phyloP scores from a whole-genome alignment of 2,113 vertebrate species.

The Poeciliopsis prolifica region DNA sequence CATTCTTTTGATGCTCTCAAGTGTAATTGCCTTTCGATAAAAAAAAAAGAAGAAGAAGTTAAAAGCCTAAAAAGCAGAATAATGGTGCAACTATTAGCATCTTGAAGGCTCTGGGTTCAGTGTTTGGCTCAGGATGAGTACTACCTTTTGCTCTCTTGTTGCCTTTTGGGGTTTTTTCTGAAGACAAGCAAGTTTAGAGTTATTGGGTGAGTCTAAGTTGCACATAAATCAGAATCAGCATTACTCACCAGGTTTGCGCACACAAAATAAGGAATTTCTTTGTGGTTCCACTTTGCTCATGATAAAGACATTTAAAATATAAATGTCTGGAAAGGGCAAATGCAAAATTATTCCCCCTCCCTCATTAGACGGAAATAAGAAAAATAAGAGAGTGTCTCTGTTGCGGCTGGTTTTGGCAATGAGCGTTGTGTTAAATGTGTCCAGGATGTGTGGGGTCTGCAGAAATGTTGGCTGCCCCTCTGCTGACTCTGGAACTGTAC shows the following conservation, averaged over 20 bases:
- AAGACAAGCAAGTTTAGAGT: neutral
- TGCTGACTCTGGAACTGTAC: too few species aligned
- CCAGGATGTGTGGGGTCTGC: too few species aligned
- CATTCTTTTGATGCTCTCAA: slow-evolving; percentile 12
- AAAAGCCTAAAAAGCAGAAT: neutral
- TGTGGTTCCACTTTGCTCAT: too few species aligned
- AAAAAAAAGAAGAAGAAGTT: neutral
- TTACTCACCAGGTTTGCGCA: neutral
- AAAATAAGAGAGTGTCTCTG: too few species aligned
- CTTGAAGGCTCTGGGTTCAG: slow-evolving; percentile 7
- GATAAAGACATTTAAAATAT: too few species aligned
- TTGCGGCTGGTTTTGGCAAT: too few species aligned
- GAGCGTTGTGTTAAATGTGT: too few species aligned
- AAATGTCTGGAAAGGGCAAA: too few species aligned
- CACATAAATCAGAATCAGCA: slow-evolving; percentile 2
- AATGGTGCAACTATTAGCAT: neutral
- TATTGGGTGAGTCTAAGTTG: neutral
- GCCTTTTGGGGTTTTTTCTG: neutral
- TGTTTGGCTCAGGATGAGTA: neutral
- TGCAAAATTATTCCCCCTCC: too few species aligned
- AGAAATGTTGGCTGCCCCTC: too few species aligned
- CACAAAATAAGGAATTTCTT: too few species aligned
- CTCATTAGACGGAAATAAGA: too few species aligned
- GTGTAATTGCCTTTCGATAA: slow-evolving; percentile 2
- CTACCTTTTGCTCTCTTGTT: neutral